These are phyloP conservation scores for Ianthella basta DNA, from an alignment of 37 sponge, comb jelly and placozoan genomes.

Conservation along the genomic window DNA sequence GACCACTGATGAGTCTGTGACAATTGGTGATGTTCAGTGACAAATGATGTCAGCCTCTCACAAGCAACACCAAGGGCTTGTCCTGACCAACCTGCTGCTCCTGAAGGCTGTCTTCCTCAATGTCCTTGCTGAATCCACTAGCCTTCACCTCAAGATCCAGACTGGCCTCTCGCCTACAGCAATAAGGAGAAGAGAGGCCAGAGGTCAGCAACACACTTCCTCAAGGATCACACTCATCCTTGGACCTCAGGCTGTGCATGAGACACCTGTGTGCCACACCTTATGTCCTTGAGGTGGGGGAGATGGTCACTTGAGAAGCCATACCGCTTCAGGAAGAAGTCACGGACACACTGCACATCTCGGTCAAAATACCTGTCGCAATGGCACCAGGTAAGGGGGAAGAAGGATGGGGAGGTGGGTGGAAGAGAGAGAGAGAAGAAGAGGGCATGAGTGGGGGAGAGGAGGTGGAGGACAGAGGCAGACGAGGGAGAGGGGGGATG, in stretches of 20 bases:
- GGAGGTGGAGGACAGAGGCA: too few species aligned
- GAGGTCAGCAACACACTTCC: too few species aligned
- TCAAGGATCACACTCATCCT: too few species aligned
- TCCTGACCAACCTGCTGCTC: too few species aligned
- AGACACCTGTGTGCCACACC: background rate
- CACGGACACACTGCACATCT: slow-evolving; percentile 92
- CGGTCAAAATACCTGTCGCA: slow-evolving; percentile 90
- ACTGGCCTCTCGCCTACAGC: slow-evolving; percentile 40
- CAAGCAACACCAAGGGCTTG: too few species aligned
- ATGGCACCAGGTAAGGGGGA: background rate
- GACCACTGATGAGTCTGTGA: too few species aligned
- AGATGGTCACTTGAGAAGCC: background rate
- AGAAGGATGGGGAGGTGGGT: background rate
- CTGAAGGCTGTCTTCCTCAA: slow-evolving; percentile 23
- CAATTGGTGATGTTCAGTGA: too few species aligned
- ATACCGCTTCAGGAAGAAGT: slow-evolving; percentile 87
- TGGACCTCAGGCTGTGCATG: background rate
- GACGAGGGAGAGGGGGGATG: too few species aligned
- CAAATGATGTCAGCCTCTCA: too few species aligned
- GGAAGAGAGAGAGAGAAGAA: too few species aligned
- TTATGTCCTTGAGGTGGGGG: too few species aligned
- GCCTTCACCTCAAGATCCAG: slow-evolving; percentile 85
- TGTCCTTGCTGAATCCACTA: slow-evolving; percentile 86
- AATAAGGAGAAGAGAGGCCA: background rate
- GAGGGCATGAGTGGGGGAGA: too few species aligned